Conservation (phyloP, 1,140 invertebrate genomes). For the Helicorthomorpha holstii region DNA sequence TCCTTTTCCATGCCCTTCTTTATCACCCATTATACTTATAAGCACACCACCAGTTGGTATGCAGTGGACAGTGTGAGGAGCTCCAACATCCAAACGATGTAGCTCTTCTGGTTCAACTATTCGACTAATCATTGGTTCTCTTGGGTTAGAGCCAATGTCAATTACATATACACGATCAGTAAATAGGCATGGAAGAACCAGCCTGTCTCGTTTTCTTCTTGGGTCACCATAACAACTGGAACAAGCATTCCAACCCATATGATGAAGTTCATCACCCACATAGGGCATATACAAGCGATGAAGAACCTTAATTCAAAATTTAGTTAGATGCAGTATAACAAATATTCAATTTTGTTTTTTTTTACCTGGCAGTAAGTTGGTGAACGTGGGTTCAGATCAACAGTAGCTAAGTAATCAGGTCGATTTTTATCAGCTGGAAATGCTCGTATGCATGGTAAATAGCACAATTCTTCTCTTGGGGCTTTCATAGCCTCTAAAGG, state of each 20-base stretch:
- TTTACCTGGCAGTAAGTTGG: conserved; percentile 64
- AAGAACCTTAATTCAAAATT: conserved; percentile 48
- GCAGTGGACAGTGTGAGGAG: conserved; percentile 88
- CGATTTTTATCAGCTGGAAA: conserved; percentile 32
- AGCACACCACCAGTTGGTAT: conserved; percentile 77
- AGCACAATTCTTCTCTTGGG: conserved; percentile 64
- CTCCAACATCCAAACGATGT: conserved; percentile 49
- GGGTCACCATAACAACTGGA: conserved; percentile 62
- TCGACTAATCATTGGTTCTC: conserved; percentile 30
- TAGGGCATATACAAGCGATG: conserved; percentile 61
- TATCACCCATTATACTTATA: conserved; percentile 83
- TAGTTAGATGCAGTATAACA: not conserved
- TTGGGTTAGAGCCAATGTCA: conserved; percentile 53
- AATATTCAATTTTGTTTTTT: not conserved
- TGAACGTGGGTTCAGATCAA: conserved; percentile 78
- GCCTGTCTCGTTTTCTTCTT: conserved; percentile 45
- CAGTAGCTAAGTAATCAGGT: conserved; percentile 73
- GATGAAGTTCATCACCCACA: conserved; percentile 77
- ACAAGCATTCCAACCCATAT: conserved; percentile 91
- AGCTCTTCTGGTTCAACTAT: conserved; percentile 43
- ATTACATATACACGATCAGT: conserved; percentile 73
- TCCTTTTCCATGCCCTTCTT: conserved; percentile 47
- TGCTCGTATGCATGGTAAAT: conserved; percentile 67
- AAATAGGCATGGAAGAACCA: conserved; percentile 65
- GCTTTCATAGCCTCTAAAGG: conserved; percentile 69